Evolutionary conservation across 2,888 invertebrate genomes (phyloP), one percentile per base, ranked within the genome.

Genomic region (Calephelis perditalis): DNA sequence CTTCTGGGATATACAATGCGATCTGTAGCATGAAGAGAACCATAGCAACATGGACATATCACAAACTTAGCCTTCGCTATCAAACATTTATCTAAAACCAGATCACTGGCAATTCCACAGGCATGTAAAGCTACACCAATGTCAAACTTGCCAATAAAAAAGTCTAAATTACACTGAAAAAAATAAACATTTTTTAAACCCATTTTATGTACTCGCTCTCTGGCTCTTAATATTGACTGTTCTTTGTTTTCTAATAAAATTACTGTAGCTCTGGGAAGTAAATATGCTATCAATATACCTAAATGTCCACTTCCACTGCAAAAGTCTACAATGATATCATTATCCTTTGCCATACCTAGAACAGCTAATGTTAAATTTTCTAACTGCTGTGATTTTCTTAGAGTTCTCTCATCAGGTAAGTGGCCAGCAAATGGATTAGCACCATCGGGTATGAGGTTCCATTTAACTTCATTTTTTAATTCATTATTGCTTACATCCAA

Each of bases 301-400:
- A 98, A 89, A 83, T 98, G 98, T 0, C 98, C 98, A 71, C 97
- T 96, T 2, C 98, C 98, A 73, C 97, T 96, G 79, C 98, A 98
- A 82, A 98, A 98, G 79, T 99, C 98, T 0, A 98, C 96, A 70
- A 98, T 96, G 12, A 92, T 84, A 71, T 96, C 93, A 0, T 93
- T 93, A 0, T 91, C 79, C 70, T 91, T 91, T 0, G 95, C 95
- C 62, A 97, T 82, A 60, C 92, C 92, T n/a, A 95, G 77, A 0
- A 96, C 95, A 43, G 96, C 95, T 72, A 94, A 93, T 15, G 94
- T 94, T 70, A 98, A 87, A 79, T 96, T 98, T 81, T 97, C 95
- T 47, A 98, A 79, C 76, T 98, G 98, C 69, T 97, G 94, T 45
- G 95, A 94, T 86, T 98, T 98, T 58, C 97, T 91, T 15, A 90